Evolutionary conservation across 2,888 invertebrate species (phyloP), one percentile per base, ranked within the genome.

Genomic region (Selenia dentaria): DNA sequence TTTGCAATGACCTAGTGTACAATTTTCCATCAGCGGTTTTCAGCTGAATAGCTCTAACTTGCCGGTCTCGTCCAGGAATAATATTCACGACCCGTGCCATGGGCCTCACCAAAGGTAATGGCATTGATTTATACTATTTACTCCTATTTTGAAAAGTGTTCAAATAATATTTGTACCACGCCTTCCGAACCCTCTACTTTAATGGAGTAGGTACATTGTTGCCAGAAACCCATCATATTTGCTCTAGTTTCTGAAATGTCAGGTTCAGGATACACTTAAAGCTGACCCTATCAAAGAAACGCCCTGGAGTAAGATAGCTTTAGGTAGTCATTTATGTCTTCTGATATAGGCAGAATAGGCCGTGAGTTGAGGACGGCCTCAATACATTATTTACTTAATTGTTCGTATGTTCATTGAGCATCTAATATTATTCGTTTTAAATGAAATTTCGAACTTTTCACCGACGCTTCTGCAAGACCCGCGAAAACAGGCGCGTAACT

Each of bases 221-320:
- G 26, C 26, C 26, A 26, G 26, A 26, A 26, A 26, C 26, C 26
- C n/a, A 26, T 9, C 10, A 9, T 26, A 26, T 26, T 26, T 6
- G 22, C n/a, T 22, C 8, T 22, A 22, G 22, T 8, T 8, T 22
- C 22, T 3, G 10, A 10, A 26, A 26, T 8, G 10, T 26, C 26
- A 3, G 10, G 2, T 10, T 26, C 26, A 3, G 26, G 9, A 10
- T 26, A 26, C 26, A 26, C 10, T 26, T 26, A 26, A 9, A 10
- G 26, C 26, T 26, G 26, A 26, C 5, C 70, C 71, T 33, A 71
- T 65, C 1, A n/a, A 75, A 40, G 28, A 74, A 70, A 50, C 71
- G 71, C 1, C 62, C 67, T 14, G 69, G 71, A 2, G 67, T 70
- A 0, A 72, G 40, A 4, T 46, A 55, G 1, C 33, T n/a, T n/a